Percentiles rank a stretch among this genome's conserved stretches.
These are phyloP conservation scores for Paradisaea rubra DNA, from an alignment of 2,113 vertebrate genomes.

Conservation along the genomic window DNA sequence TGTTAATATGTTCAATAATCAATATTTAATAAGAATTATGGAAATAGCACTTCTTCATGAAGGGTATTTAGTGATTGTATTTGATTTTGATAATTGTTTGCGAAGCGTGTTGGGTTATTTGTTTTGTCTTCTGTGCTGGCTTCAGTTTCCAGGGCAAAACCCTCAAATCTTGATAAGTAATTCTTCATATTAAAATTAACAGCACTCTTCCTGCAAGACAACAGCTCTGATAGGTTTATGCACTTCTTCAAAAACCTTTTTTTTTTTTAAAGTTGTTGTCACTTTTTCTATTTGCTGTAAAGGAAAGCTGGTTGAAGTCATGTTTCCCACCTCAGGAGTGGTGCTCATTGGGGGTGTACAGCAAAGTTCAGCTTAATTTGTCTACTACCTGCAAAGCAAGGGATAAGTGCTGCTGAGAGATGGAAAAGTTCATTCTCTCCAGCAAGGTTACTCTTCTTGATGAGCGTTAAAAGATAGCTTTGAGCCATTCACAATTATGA, in stretches of 20 bases:
- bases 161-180: neutral
- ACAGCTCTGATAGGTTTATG: neutral
- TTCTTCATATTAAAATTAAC: neutral
- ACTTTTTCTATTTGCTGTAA: neutral
- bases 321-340: neutral
- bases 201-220: neutral
- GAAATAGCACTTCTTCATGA: neutral
- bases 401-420: neutral
- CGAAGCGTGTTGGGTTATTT: neutral
- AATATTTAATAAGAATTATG: conserved; percentile 30
- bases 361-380: conserved; percentile 54
- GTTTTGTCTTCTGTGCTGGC: neutral
- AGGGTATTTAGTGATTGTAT: neutral
- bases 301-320: neutral
- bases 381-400: conserved; percentile 41
- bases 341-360: neutral
- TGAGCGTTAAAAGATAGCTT: conserved; percentile 75
- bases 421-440: conserved; percentile 54
- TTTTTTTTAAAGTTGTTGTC: neutral
- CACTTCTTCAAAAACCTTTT: neutral
- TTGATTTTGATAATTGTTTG: neutral
- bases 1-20: neutral
- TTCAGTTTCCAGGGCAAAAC: neutral
- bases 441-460: conserved; percentile 68
- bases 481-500: conserved; percentile 79